phyloP scores from a whole-genome alignment of 1,140 invertebrate species.

The Palaemon carinicauda region DNA sequence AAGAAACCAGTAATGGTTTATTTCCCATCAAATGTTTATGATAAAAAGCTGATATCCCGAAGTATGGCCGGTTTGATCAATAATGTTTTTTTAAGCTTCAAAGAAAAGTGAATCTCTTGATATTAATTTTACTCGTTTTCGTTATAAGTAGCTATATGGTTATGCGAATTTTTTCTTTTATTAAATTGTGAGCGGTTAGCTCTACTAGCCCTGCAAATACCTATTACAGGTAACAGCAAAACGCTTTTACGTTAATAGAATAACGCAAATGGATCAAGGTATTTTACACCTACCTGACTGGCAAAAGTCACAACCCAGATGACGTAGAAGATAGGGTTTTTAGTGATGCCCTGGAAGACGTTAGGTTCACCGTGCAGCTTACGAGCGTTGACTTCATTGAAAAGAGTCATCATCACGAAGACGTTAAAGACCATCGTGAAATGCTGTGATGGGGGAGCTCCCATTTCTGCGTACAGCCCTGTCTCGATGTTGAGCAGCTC shows the following conservation, averaged over 20 bases:
- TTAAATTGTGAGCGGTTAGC: too few relatives aligned
- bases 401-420: constrained; percentile 79
- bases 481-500: constrained; percentile 70
- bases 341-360: constrained; percentile 71
- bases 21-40: too few relatives aligned
- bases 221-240: not conserved
- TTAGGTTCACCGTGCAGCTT: constrained; percentile 78
- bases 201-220: not conserved
- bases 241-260: not conserved
- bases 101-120: too few relatives aligned
- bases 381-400: constrained; percentile 76
- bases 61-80: too few relatives aligned
- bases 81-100: too few relatives aligned
- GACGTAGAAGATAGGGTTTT: constrained; percentile 73
- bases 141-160: too few relatives aligned
- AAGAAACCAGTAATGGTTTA: too few relatives aligned
- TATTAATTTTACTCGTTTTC: too few relatives aligned
- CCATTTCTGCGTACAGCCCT: constrained; percentile 65
- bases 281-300: constrained; percentile 69
- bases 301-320: constrained; percentile 73
- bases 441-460: constrained; percentile 70
- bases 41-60: too few relatives aligned
- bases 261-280: not conserved
- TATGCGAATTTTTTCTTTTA: too few relatives aligned
- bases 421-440: constrained; percentile 78